Conservation (phyloP, 2,888 invertebrate genomes). For the Rhyacophila evoluta region DNA sequence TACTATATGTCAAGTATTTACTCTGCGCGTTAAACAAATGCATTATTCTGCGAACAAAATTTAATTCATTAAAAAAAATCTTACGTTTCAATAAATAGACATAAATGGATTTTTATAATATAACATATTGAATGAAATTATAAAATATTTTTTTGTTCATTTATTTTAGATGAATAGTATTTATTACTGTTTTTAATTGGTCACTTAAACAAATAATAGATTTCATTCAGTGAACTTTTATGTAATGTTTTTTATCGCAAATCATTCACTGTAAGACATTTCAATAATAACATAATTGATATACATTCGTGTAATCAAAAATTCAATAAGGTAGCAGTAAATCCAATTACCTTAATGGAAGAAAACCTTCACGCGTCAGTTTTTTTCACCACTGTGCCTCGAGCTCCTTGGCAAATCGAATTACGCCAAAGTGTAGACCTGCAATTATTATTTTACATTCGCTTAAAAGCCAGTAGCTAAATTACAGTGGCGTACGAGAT, state of each 20-base stretch:
- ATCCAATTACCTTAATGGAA: not conserved
- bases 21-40: too few relatives aligned
- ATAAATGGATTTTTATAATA: too few relatives aligned
- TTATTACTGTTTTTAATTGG: not conserved
- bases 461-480: not conserved
- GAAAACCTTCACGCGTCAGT: conserved; percentile 1
- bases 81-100: too few relatives aligned
- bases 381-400: conserved; percentile 3
- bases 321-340: conserved; percentile 5
- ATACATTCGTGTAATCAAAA: not conserved
- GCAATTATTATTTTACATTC: conserved; percentile 16
- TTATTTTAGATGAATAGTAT: too few relatives aligned
- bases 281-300: not conserved
- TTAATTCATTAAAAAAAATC: too few relatives aligned
- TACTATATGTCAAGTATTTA: too few relatives aligned
- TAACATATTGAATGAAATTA: too few relatives aligned
- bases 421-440: not conserved
- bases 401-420: not conserved
- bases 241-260: not conserved
- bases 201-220: not conserved
- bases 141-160: too few relatives aligned
- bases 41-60: too few relatives aligned
- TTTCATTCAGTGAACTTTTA: not conserved
- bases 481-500: not conserved
- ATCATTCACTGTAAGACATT: not conserved